phyloP scores from a whole-genome alignment of 2,888 invertebrate species.

The Pediacus dermestoides region DNA sequence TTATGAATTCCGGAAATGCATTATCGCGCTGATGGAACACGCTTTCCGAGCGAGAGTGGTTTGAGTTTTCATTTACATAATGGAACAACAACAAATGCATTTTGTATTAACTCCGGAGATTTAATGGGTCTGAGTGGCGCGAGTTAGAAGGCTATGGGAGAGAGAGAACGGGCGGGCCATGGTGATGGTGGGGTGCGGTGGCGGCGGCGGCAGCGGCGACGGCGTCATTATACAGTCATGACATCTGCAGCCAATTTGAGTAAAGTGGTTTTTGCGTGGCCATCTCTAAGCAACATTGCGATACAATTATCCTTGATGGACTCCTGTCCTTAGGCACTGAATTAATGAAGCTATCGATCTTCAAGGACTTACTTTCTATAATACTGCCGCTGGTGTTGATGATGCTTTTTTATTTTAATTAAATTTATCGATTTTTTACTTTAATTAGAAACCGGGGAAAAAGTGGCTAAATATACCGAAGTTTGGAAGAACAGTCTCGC shows the following conservation, averaged over 20 bases:
- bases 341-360: slow-evolving; percentile 25
- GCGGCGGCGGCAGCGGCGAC: slow-evolving; percentile 28
- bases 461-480: no score
- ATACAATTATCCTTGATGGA: slow-evolving; percentile 26
- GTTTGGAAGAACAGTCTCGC: no score
- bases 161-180: slow-evolving; percentile 12
- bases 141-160: slow-evolving; percentile 16
- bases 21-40: slow-evolving; percentile 45
- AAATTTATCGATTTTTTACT: no score
- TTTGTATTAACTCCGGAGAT: slow-evolving; percentile 53
- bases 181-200: slow-evolving; percentile 13
- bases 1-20: slow-evolving; percentile 45
- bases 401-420: no score
- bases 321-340: slow-evolving; percentile 22
- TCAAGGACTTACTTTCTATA: slow-evolving; percentile 4
- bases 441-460: no score
- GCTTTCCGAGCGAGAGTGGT: slow-evolving; percentile 37
- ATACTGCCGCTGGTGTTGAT: no score
- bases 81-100: slow-evolving; percentile 54
- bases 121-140: slow-evolving; percentile 48
- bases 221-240: slow-evolving; percentile 47
- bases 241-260: slow-evolving; percentile 50
- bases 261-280: slow-evolving; percentile 48
- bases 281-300: slow-evolving; percentile 27
- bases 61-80: slow-evolving; percentile 53